Evolutionary conservation across 2,113 vertebrate species (phyloP).

Genomic region (Gorsachius goisagi): DNA sequence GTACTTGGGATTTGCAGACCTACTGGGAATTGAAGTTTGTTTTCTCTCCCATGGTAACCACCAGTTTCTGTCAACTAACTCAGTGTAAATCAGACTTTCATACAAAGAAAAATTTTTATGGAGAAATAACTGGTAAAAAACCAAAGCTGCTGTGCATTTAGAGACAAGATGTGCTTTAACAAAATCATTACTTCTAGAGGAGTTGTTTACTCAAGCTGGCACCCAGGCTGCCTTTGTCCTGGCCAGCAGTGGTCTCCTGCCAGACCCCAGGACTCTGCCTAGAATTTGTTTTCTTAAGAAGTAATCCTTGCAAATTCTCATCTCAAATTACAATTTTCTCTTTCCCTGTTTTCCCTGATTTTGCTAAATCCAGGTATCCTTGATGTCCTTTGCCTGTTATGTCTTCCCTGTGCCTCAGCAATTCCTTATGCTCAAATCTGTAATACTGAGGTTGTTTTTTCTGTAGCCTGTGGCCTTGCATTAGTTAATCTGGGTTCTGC

Average conservation of each 20-base stretch:
- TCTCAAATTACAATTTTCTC: background rate
- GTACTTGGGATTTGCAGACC: background rate
- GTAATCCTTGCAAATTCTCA: conserved; percentile 2
- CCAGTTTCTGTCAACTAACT: background rate
- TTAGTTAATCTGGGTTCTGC: conserved; percentile 1
- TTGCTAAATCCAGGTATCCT: background rate
- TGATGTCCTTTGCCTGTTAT: background rate
- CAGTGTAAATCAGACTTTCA: background rate
- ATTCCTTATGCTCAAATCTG: background rate
- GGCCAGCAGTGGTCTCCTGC: background rate
- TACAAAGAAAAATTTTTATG: background rate
- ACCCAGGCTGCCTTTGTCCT: background rate
- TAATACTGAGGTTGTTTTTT: background rate
- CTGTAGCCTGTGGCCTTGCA: background rate
- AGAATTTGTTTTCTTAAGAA: background rate
- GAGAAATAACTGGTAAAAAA: background rate
- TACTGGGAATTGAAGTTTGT: background rate
- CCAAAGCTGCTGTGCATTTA: background rate
- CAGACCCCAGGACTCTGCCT: background rate
- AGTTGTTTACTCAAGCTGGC: background rate
- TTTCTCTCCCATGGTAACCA: background rate
- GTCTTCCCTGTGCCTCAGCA: background rate
- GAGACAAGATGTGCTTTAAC: background rate
- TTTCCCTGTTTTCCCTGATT: background rate
- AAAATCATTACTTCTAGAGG: background rate